phyloP scores from a whole-genome alignment of 2,797 vertebrate genomes.

The Botia kubotai region DNA sequence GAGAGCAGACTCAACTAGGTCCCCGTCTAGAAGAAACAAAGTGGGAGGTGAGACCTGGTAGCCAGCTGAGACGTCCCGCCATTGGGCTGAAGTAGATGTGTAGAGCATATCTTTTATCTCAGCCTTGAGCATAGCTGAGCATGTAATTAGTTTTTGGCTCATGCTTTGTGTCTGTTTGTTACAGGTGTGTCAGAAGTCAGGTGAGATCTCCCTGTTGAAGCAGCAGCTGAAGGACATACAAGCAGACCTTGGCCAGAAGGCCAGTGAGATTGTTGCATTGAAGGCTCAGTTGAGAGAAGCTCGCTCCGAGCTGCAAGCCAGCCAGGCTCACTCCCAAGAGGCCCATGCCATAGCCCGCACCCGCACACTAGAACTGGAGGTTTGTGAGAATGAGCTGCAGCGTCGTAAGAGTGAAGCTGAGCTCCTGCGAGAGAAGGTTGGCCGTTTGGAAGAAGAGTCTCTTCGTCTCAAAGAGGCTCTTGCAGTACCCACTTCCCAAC shows the following conservation, averaged over 20 bases:
- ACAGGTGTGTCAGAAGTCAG: slow-evolving; percentile 97
- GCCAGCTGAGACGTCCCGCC: no score
- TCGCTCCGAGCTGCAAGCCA: slow-evolving; percentile 86
- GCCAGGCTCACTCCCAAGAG: slow-evolving; percentile 85
- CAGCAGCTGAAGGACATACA: slow-evolving; percentile 97
- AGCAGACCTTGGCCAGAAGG: slow-evolving; percentile 89
- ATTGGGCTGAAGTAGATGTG: background rate
- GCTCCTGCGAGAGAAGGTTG: slow-evolving; percentile 89
- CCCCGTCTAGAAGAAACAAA: slow-evolving; percentile 96
- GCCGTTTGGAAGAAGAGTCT: slow-evolving; percentile 86
- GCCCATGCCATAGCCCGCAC: slow-evolving; percentile 86
- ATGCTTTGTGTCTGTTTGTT: background rate
- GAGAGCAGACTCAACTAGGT: slow-evolving; percentile 92
- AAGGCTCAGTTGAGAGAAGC: slow-evolving; percentile 91
- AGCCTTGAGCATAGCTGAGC: background rate
- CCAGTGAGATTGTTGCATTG: slow-evolving; percentile 88
- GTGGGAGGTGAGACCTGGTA: slow-evolving; percentile 87
- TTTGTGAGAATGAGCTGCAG: slow-evolving; percentile 94
- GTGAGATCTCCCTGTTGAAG: slow-evolving; percentile 96
- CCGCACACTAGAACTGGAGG: slow-evolving; percentile 91
- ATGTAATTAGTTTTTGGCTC: background rate
- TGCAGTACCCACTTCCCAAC: slow-evolving; percentile 33
- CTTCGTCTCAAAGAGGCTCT: slow-evolving; percentile 77
- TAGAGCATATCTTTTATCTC: background rate
- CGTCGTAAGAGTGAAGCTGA: slow-evolving; percentile 92